Base-by-base conservation (phyloP, 1,140 invertebrate species). In the Agrilus planipennis region DNA sequence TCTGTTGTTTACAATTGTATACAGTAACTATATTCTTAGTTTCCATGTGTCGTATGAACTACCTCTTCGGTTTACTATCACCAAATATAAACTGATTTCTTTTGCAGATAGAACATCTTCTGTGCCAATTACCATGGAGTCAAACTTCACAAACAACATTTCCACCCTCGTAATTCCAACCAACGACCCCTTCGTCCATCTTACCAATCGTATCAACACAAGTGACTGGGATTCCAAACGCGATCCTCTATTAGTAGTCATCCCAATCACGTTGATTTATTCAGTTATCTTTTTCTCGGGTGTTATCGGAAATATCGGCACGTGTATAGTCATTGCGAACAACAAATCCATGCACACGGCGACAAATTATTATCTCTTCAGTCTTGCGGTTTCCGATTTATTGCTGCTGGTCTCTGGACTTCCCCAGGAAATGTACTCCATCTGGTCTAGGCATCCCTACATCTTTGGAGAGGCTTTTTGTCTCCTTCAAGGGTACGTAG, bases 391-490 rank as follows among this genome's bases (percentile, higher is more conserved):
- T 1, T 81, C 81, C 1, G 86, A 90, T 63, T 61, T 90, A 10
- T 53, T 89, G 2, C 62, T 88, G 5, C 67, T 90, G 12, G 46
- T 76, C 14, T 69, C 70, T 3, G 76, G 75, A 0, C 49, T 76
- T 36, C 74, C 73, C 53, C 72, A 76, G 14, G 82, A 85, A 55
- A 72, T 83, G 34, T 78, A 76, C 50, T 65, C 65, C 36, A 73
- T 82, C 10, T 84, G 80, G 77, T 73, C 76, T 1, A 76, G 78
- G 34, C 84, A 84, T 64, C 87, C 89, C 0, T 93, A 91, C 63
- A 66, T 82, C 7, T 92, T 94, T 52, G 89, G 89, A 0, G 78
- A 85, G 44, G 68, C 68, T 1, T 89, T 93, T 61, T 95, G 89
- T 61, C 69, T 90, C 5, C 63, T 90, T 17, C 76, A 87, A 41